These are phyloP conservation scores for Heterodera filipjevi DNA, from an alignment of 2,888 invertebrate species.

Conservation along the genomic window DNA sequence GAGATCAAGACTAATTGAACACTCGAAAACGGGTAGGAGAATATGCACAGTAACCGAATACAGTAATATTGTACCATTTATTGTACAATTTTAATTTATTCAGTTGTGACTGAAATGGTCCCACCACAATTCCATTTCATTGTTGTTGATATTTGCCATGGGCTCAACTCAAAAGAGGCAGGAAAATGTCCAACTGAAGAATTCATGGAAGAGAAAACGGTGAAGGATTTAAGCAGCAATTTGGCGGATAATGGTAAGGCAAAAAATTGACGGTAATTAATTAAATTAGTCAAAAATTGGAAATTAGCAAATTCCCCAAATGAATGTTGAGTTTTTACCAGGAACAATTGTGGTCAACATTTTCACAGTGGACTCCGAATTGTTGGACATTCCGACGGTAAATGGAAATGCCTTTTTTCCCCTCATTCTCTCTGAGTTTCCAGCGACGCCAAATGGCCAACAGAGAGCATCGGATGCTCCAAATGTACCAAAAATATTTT, in stretches of 20 bases:
- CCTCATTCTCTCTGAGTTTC: neutral
- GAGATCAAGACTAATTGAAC: constrained; percentile 8
- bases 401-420: neutral
- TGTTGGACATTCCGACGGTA: constrained; percentile 17
- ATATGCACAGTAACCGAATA: neutral
- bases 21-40: neutral
- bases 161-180: neutral
- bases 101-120: neutral
- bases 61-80: neutral
- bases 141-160: constrained; percentile 21
- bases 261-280: neutral
- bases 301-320: neutral
- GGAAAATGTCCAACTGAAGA: constrained; percentile 19
- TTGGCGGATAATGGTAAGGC: constrained; percentile 17
- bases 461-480: constrained; percentile 14
- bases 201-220: constrained; percentile 14
- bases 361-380: constrained; percentile 14
- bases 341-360: constrained; percentile 22
- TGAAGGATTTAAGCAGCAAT: constrained; percentile 5
- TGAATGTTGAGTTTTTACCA: neutral
- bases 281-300: neutral
- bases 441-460: constrained; percentile 28
- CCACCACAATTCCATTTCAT: constrained; percentile 17
- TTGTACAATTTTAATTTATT: neutral
- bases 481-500: constrained; percentile 23